Percentiles rank a stretch among this genome's conserved stretches.
phyloP scores from a whole-genome alignment of 2,888 invertebrate genomes.

The Eupithecia dodoneata region DNA sequence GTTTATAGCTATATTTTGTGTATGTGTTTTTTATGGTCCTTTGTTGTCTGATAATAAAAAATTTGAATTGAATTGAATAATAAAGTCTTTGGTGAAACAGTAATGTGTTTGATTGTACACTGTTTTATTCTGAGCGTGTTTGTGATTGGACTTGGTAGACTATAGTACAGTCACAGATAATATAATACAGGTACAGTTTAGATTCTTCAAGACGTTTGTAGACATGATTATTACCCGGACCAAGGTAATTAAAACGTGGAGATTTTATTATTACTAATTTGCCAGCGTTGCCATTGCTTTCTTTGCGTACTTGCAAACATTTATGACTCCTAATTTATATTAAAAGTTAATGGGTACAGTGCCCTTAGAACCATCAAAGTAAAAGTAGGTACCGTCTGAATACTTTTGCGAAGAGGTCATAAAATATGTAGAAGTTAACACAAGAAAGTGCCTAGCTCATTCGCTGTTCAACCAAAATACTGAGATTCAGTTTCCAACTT shows the following conservation, averaged over 20 bases:
- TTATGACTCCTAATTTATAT: background rate
- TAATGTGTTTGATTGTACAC: no score
- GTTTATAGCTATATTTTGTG: no score
- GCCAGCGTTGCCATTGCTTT: background rate
- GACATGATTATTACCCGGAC: background rate
- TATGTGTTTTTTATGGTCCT: no score
- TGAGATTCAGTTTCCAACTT: conserved; percentile 30
- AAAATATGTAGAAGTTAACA: conserved; percentile 26
- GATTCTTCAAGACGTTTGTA: background rate
- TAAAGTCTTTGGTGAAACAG: background rate
- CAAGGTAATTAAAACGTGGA: no score
- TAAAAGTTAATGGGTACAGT: background rate
- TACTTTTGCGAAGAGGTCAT: conserved; percentile 7
- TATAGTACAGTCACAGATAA: background rate
- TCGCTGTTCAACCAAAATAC: conserved; percentile 27
- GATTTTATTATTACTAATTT: no score
- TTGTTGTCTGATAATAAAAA: no score
- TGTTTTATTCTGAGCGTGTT: background rate
- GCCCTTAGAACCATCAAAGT: background rate
- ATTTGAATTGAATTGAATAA: no score
- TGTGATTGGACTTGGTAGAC: background rate
- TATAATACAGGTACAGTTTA: background rate
- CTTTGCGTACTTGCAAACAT: background rate
- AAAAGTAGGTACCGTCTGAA: background rate
- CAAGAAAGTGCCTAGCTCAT: conserved; percentile 23